Percentiles rank a stretch among this genome's conserved stretches.
Conservation (phyloP, 1,140 invertebrate species). For the Drosophila littoralis region DNA sequence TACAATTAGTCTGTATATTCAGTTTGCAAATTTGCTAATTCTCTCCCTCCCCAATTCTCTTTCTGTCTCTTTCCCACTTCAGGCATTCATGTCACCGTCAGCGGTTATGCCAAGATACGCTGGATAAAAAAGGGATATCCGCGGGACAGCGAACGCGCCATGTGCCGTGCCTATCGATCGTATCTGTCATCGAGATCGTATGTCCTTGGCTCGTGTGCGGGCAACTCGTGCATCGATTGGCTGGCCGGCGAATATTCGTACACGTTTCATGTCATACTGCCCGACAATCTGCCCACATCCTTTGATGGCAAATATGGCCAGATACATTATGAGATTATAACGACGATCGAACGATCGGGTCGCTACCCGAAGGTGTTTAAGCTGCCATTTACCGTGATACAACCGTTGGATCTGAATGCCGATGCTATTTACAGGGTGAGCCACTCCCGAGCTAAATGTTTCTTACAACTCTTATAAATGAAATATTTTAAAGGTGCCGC, state of each 20-base stretch:
- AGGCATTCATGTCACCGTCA: conserved; percentile 83
- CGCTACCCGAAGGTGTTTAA: conserved; percentile 90
- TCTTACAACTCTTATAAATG: too few relatives aligned
- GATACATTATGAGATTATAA: conserved; percentile 90
- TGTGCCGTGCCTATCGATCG: conserved; percentile 81
- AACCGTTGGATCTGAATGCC: conserved; percentile 90
- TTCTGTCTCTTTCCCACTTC: background rate
- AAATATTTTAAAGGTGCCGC: conserved; percentile 81
- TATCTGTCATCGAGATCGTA: conserved; percentile 82
- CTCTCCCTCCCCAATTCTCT: too few relatives aligned
- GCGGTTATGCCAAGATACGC: conserved; percentile 83
- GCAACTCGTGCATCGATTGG: conserved; percentile 85
- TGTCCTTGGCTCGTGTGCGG: conserved; percentile 78
- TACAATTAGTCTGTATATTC: background rate
- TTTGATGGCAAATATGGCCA: conserved; percentile 90
- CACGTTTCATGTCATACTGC: conserved; percentile 87
- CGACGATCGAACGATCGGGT: conserved; percentile 89
- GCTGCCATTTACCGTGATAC: conserved; percentile 90
- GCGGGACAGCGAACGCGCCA: conserved; percentile 80
- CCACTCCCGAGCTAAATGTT: too few relatives aligned
- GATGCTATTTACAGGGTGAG: conserved; percentile 84
- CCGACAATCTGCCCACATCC: conserved; percentile 87
- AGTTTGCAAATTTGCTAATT: too few relatives aligned
- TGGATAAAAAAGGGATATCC: conserved; percentile 84
- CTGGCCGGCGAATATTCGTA: conserved; percentile 86